A percentile compares a stretch with the other conserved stretches of the same genome.
Conservation (phyloP, 2,888 invertebrate genomes). For the Morpho helenor region DNA sequence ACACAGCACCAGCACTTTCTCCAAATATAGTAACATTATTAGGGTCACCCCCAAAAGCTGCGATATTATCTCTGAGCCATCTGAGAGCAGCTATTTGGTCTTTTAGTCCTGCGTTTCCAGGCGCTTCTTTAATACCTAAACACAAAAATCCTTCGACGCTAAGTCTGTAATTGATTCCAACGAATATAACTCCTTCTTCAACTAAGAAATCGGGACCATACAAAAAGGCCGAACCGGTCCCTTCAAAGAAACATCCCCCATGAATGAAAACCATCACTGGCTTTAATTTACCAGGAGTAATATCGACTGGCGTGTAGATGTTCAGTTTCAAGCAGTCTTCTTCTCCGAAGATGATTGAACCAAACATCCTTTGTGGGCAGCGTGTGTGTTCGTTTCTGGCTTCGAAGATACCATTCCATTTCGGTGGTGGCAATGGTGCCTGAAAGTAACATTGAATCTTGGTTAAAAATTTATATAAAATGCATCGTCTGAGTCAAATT, state of each 20-base stretch:
- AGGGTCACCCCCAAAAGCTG: constrained; percentile 62
- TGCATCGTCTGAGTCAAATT: no score
- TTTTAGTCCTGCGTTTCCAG: constrained; percentile 83
- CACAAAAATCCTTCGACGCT: constrained; percentile 82
- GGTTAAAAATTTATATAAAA: no score
- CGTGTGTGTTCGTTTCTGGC: constrained; percentile 61
- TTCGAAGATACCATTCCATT: constrained; percentile 61
- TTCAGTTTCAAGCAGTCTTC: constrained; percentile 63
- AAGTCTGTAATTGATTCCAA: constrained; percentile 80
- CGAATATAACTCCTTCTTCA: constrained; percentile 77
- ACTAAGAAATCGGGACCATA: constrained; percentile 81
- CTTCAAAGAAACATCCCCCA: constrained; percentile 81
- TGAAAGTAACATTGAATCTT: constrained; percentile 36
- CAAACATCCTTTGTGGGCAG: constrained; percentile 47
- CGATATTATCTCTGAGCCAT: constrained; percentile 63
- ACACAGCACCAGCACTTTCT: constrained; percentile 68
- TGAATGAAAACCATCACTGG: constrained; percentile 83
- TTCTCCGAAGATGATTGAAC: constrained; percentile 47
- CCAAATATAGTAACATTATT: constrained; percentile 65
- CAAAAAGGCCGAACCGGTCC: constrained; percentile 77
- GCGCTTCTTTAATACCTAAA: constrained; percentile 80
- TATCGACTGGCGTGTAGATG: constrained; percentile 50
- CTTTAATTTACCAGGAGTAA: constrained; percentile 38
- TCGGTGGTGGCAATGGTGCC: constrained; percentile 62
- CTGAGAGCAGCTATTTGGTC: constrained; percentile 65